Evolutionary conservation across 2,113 vertebrate species (phyloP).

Genomic region (Mustelus asterias): DNA sequence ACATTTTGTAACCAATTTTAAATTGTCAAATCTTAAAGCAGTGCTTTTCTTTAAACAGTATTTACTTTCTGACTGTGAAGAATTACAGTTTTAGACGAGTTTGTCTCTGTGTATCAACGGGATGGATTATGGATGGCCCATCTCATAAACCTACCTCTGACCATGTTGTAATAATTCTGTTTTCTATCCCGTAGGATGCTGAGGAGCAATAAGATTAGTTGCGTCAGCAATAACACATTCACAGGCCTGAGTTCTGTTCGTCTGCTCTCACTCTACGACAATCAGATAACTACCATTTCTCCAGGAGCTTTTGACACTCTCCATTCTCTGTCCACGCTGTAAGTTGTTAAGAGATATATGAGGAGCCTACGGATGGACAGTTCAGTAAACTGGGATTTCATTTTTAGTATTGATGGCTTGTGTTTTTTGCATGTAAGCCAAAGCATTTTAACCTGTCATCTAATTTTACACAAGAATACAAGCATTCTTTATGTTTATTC

Average conservation of each 20-base stretch:
- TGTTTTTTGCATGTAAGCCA: constrained; percentile 37
- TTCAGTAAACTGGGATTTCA: background rate
- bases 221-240: constrained; percentile 91
- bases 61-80: background rate
- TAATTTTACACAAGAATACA: constrained; percentile 36
- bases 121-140: background rate
- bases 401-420: background rate
- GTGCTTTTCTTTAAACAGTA: background rate
- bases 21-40: background rate
- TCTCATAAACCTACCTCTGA: background rate
- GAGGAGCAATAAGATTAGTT: constrained; percentile 91
- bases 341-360: constrained; percentile 50
- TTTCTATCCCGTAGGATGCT: constrained; percentile 72
- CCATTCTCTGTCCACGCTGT: constrained; percentile 92
- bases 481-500: constrained; percentile 15
- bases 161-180: background rate
- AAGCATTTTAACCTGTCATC: constrained; percentile 40
- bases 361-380: background rate
- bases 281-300: constrained; percentile 88
- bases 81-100: background rate
- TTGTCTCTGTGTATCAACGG: background rate
- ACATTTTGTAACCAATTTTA: background rate
- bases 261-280: constrained; percentile 91
- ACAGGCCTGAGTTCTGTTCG: constrained; percentile 89
- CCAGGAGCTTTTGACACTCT: constrained; percentile 89